phyloP scores from a whole-genome alignment of 2,888 invertebrate species.

The Melikaiella ostensackeni region DNA sequence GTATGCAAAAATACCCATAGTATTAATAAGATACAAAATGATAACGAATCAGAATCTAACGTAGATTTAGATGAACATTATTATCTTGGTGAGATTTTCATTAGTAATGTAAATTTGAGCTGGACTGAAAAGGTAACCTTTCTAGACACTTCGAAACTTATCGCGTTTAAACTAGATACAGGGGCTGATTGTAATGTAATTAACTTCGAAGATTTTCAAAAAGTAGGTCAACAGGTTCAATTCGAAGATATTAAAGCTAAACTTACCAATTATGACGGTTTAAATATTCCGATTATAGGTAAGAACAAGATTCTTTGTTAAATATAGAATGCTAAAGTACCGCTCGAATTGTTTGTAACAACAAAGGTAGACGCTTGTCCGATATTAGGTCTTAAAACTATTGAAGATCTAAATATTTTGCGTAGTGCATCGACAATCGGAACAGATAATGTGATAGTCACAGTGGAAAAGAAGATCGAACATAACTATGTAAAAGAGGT shows the following conservation, averaged over 20 bases:
- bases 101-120: conserved; percentile 22
- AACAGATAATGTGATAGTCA: neutral
- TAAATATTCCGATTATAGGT: conserved; percentile 11
- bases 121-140: conserved; percentile 41
- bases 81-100: neutral
- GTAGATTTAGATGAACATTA: conserved; percentile 1
- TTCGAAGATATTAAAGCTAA: neutral
- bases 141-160: conserved; percentile 9
- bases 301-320: conserved; percentile 1
- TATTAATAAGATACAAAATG: no score
- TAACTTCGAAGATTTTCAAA: neutral
- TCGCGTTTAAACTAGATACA: conserved; percentile 42
- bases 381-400: conserved; percentile 29
- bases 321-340: conserved; percentile 4
- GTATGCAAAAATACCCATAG: no score
- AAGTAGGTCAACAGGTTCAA: no score
- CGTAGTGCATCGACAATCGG: neutral
- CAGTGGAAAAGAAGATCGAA: conserved; percentile 1
- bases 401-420: conserved; percentile 42
- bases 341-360: neutral
- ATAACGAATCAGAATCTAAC: neutral
- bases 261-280: conserved; percentile 18
- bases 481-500: neutral
- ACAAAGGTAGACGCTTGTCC: neutral
- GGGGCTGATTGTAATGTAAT: conserved; percentile 39